These are phyloP conservation scores for Gallinago stenura DNA, from an alignment of 2,797 vertebrate species.

Conservation along the genomic window DNA sequence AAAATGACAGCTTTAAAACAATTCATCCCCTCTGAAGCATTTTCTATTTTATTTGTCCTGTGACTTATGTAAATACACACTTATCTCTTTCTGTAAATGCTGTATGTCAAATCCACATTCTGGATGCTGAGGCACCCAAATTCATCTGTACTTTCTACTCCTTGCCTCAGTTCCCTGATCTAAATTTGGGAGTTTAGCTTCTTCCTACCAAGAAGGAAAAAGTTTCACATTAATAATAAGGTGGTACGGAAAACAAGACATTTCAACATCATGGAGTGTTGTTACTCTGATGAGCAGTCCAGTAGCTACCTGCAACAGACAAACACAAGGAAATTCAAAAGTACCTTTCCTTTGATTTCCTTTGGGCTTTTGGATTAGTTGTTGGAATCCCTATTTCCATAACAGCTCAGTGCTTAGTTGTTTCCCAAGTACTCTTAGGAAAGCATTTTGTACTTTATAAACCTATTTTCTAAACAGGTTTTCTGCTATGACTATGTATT, in stretches of 20 bases:
- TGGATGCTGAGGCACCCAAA: background rate
- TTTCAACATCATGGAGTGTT: background rate
- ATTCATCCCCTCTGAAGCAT: fast-evolving
- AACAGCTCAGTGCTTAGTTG: background rate
- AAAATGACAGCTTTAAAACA: background rate
- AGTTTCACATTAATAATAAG: background rate
- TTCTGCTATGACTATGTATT: background rate
- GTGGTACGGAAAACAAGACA: background rate
- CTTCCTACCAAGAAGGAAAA: background rate
- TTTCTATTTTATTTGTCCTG: background rate
- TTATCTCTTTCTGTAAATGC: background rate
- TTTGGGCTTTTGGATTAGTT: background rate
- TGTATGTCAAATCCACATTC: background rate
- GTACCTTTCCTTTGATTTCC: background rate
- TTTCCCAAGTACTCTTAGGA: background rate
- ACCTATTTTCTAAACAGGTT: background rate
- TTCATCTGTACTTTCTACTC: background rate
- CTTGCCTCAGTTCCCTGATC: background rate
- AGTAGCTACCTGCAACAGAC: background rate
- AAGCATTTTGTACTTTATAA: background rate
- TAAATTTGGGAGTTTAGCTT: background rate
- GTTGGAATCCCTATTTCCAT: background rate
- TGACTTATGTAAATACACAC: background rate
- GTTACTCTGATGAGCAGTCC: background rate
- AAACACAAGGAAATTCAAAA: background rate